A percentile compares a stretch with the other conserved stretches of the same genome.
Conservation (phyloP, 2,113 vertebrate genomes). For the Echinops telfairi region DNA sequence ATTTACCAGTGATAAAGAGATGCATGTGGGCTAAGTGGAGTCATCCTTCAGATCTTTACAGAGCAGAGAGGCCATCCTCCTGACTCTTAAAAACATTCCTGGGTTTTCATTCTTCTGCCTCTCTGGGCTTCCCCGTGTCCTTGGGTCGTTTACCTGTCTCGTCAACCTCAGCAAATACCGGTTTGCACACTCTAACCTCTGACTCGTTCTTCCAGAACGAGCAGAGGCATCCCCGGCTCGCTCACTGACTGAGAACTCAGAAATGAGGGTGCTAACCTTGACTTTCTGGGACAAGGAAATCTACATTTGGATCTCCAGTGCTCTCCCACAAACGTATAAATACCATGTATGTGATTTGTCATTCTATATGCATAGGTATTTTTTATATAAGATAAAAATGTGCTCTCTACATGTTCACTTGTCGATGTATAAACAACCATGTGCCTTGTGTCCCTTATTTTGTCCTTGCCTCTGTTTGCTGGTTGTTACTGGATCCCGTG, state of each 20-base stretch:
- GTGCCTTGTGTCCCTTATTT: neutral
- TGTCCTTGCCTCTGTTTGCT: neutral
- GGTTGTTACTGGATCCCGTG: neutral
- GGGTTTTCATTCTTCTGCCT: constrained; percentile 4
- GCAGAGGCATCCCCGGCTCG: neutral
- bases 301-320: neutral
- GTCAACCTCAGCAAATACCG: constrained; percentile 64
- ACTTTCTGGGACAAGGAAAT: neutral
- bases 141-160: constrained; percentile 14
- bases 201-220: constrained; percentile 41
- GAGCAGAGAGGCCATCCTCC: constrained; percentile 11
- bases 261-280: neutral
- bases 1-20: constrained; percentile 72
- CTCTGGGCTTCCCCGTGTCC: constrained; percentile 17
- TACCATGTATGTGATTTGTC: neutral
- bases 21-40: neutral
- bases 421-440: neutral
- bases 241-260: neutral
- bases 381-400: too few species aligned
- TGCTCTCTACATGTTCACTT: too few species aligned
- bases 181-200: constrained; percentile 60
- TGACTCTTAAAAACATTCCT: constrained; percentile 54
- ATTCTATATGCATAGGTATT: neutral
- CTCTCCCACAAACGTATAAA: neutral
- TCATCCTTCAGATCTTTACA: constrained; percentile 64